phyloP scores from a whole-genome alignment of 2,888 invertebrate genomes.

The Drosophila putrida region DNA sequence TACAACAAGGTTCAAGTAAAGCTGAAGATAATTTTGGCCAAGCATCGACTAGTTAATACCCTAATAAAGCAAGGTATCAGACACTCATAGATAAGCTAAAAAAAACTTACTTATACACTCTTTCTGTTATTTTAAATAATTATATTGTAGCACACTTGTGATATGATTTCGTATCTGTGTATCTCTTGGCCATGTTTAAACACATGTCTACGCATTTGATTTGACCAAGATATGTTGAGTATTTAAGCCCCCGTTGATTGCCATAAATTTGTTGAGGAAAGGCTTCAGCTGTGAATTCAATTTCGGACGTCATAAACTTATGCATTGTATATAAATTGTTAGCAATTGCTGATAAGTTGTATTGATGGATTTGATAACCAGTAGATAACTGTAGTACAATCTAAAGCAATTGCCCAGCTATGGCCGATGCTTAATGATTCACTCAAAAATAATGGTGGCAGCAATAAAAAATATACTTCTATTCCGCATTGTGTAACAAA shows the following conservation, averaged over 20 bases:
- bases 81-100: constrained; percentile 13
- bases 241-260: constrained; percentile 4
- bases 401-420: constrained; percentile 41
- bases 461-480: not conserved
- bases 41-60: not conserved
- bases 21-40: not conserved
- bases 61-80: not conserved
- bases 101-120: not conserved
- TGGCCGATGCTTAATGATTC: constrained; percentile 43
- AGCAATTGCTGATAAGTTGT: constrained; percentile 28
- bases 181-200: constrained; percentile 4
- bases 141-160: not conserved
- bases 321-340: constrained; percentile 30
- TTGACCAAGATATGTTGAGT: constrained; percentile 25
- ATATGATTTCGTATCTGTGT: constrained; percentile 8
- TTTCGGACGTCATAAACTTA: constrained; percentile 41
- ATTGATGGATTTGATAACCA: constrained; percentile 19
- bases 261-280: constrained; percentile 25
- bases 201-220: constrained; percentile 18
- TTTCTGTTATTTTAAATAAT: constrained; percentile 4
- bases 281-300: constrained; percentile 8
- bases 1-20: too few species aligned
- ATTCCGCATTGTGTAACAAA: not conserved
- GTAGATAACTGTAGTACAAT: constrained; percentile 37
- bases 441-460: constrained; percentile 15